A percentile compares a stretch with the other conserved stretches of the same genome.
phyloP scores from a whole-genome alignment of 1,140 invertebrate species.

The Leptoteleia sp. region DNA sequence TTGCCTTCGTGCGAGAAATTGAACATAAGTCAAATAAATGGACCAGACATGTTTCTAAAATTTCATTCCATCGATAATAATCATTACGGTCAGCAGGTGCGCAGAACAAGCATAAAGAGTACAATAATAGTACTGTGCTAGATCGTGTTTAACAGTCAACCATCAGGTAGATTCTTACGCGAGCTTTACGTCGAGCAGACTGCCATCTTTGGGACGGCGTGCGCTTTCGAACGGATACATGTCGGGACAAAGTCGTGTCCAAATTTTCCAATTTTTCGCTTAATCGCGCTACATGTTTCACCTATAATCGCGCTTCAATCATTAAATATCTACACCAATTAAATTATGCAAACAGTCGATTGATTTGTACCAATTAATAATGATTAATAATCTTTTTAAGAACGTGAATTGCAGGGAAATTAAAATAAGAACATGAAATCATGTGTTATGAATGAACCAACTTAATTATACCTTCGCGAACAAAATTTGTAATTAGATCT shows the following conservation, averaged over 20 bases:
- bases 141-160: constrained; percentile 6
- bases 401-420: not conserved
- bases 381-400: no score
- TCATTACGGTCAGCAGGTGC: not conserved
- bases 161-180: constrained; percentile 73
- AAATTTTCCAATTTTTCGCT: constrained; percentile 76
- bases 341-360: no score
- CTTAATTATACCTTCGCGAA: constrained; percentile 7
- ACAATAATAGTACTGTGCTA: constrained; percentile 3
- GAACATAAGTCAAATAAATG: no score
- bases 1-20: no score
- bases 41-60: not conserved
- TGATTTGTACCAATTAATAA: no score
- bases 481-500: not conserved
- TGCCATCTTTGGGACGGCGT: constrained; percentile 80
- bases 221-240: constrained; percentile 77
- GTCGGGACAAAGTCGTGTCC: constrained; percentile 77
- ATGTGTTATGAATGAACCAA: constrained; percentile 3
- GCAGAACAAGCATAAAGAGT: constrained; percentile 12
- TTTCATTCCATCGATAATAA: not conserved
- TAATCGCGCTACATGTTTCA: constrained; percentile 73
- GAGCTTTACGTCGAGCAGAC: constrained; percentile 79
- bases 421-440: constrained; percentile 1
- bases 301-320: constrained; percentile 73
- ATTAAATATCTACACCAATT: not conserved